phyloP scores from a whole-genome alignment of 2,888 invertebrate genomes.

The Idaea dimidiata region DNA sequence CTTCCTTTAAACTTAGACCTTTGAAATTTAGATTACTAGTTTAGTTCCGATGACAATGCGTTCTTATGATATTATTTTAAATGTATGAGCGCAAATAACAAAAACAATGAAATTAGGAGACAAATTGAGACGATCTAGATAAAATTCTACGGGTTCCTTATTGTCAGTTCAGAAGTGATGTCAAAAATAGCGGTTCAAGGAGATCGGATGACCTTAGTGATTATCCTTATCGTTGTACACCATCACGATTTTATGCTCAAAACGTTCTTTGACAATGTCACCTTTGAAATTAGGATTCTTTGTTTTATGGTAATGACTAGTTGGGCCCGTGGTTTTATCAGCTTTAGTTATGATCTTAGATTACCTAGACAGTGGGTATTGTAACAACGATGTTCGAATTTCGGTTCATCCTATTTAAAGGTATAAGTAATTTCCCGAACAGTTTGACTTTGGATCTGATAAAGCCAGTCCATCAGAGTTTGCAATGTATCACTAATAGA shows the following conservation, averaged over 20 bases:
- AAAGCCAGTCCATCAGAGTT: too few relatives aligned
- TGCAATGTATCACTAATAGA: too few relatives aligned
- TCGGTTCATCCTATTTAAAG: too few relatives aligned
- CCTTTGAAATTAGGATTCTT: conserved; percentile 44
- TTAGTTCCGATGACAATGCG: too few relatives aligned
- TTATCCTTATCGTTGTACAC: conserved; percentile 58
- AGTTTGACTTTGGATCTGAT: too few relatives aligned
- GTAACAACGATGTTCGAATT: too few relatives aligned
- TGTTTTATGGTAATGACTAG: background rate
- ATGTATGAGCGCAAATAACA: background rate
- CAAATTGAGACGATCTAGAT: conserved; percentile 37
- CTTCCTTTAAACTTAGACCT: too few relatives aligned
- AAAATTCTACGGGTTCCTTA: conserved; percentile 49
- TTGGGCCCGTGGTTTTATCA: background rate
- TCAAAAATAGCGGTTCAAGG: conserved; percentile 69
- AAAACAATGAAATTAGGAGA: background rate
- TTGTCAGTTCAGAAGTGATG: conserved; percentile 56
- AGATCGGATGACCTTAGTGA: conserved; percentile 67
- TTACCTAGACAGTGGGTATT: too few relatives aligned
- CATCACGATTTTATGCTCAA: conserved; percentile 56
- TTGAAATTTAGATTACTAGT: too few relatives aligned
- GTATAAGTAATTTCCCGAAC: too few relatives aligned
- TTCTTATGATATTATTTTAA: too few relatives aligned
- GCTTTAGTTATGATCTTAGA: too few relatives aligned
- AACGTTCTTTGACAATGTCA: conserved; percentile 49